These are phyloP conservation scores for Phyllotis vaccarum DNA, from an alignment of 2,797 vertebrate genomes.

Conservation along the genomic window DNA sequence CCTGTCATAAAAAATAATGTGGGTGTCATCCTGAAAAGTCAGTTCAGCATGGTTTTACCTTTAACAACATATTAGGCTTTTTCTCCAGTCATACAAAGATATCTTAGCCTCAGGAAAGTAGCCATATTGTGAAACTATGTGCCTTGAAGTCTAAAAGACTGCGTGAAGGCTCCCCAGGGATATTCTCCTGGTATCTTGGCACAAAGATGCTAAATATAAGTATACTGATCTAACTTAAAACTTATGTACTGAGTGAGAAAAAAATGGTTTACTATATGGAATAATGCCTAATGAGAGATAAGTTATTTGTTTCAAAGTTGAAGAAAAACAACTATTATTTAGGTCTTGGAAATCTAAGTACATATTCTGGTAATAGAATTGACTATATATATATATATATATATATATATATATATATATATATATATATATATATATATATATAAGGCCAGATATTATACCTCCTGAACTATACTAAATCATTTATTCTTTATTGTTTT, in stretches of 20 bases:
- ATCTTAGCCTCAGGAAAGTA: constrained; percentile 5
- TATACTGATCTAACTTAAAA: not conserved
- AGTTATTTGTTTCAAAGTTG: not conserved
- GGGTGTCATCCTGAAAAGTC: not conserved
- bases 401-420: not conserved
- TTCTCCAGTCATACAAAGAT: not conserved
- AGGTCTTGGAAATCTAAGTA: not conserved
- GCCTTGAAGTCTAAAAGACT: not conserved
- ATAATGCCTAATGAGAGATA: constrained; percentile 5
- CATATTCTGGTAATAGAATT: not conserved
- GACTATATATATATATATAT: not conserved
- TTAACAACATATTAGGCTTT: not conserved
- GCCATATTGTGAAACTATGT: not conserved
- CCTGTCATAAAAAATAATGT: not conserved
- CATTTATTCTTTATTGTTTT: not conserved
- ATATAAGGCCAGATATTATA: not conserved
- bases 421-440: too few species aligned
- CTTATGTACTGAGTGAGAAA: not conserved
- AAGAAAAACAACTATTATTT: constrained; percentile 18
- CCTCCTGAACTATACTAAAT: not conserved
- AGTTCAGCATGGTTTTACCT: not conserved
- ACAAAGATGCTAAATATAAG: not conserved
- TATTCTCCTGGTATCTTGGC: not conserved
- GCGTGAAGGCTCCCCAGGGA: not conserved
- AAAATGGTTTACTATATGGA: not conserved